Evolutionary conservation across 2,797 vertebrate genomes (phyloP).

Genomic region (Myotis findleyi): DNA sequence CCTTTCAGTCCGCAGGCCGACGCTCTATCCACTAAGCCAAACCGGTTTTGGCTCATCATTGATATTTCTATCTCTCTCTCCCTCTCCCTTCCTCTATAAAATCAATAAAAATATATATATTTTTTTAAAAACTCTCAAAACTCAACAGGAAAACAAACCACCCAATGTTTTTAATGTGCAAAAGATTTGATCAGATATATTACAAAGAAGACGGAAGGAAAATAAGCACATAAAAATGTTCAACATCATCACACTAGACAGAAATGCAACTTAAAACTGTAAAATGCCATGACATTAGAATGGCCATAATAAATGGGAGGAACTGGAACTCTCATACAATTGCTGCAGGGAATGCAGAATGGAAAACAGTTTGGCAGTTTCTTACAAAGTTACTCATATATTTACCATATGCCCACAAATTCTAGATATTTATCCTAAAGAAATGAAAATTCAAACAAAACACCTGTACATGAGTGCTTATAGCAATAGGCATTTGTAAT

Average conservation of each 20-base stretch:
- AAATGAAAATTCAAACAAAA: constrained; percentile 47
- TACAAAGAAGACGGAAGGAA: neutral
- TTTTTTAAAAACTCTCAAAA: neutral
- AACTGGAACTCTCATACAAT: neutral
- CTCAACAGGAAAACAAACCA: neutral
- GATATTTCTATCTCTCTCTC: no score
- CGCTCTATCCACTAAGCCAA: no score
- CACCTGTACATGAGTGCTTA: neutral
- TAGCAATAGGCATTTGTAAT: neutral
- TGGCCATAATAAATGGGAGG: neutral
- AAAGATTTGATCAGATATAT: neutral
- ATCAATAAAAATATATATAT: no score
- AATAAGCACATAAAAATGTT: neutral
- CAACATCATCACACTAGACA: neutral
- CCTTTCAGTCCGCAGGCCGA: no score
- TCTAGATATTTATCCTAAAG: neutral
- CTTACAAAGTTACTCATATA: neutral
- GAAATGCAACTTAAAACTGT: neutral
- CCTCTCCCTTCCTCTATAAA: neutral
- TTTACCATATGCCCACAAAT: neutral
- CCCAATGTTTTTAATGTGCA: neutral
- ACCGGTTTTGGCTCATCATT: no score
- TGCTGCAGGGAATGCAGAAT: neutral
- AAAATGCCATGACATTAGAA: neutral
- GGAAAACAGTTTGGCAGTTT: neutral